Conservation (phyloP, 2,113 vertebrate genomes). For the Phrynocephalus versicolor region DNA sequence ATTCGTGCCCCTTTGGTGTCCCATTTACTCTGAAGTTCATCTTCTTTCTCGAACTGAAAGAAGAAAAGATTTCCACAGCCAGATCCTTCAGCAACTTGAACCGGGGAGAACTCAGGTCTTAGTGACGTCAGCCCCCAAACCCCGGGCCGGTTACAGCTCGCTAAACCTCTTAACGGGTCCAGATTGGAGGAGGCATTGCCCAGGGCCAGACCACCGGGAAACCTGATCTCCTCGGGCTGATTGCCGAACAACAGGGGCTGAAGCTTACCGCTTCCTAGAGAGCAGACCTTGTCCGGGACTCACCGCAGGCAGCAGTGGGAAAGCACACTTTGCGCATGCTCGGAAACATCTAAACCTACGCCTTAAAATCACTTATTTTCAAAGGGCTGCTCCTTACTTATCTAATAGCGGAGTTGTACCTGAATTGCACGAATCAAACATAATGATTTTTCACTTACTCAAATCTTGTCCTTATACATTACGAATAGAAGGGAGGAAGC, state of each 20-base stretch:
- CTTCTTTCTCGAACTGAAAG: neutral
- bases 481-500: neutral
- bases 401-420: too few species aligned
- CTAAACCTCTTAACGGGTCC: neutral
- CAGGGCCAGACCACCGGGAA: neutral
- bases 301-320: too few species aligned
- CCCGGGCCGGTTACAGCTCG: neutral
- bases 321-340: neutral
- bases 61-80: too few species aligned
- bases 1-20: neutral
- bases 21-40: neutral
- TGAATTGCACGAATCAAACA: too few species aligned
- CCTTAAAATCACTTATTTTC: neutral
- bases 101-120: neutral
- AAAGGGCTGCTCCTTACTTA: neutral
- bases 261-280: neutral
- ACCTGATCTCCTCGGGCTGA: neutral
- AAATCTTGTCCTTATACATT: neutral
- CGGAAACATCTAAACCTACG: neutral
- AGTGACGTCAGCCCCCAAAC: neutral
- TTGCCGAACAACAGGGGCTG: neutral
- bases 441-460: neutral
- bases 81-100: neutral
- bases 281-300: neutral
- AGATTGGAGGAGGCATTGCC: constrained; percentile 7